Conservation (phyloP, 1,140 invertebrate genomes). For the Gerris buenoi region DNA sequence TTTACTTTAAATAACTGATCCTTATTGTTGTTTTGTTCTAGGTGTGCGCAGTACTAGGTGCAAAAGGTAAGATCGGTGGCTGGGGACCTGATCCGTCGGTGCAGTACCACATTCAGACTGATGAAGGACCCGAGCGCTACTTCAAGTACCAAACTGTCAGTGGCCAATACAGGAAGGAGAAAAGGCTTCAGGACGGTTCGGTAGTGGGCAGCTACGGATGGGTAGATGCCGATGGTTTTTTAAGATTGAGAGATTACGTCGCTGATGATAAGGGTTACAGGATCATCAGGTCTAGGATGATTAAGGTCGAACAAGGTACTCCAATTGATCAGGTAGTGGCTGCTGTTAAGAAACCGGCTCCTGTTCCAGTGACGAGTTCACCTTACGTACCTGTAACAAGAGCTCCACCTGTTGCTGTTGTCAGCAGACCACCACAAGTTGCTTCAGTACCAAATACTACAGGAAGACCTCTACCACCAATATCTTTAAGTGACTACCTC, state of each 20-base stretch:
- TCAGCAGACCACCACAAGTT: background rate
- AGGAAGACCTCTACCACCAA: constrained; percentile 4
- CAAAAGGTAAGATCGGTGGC: constrained; percentile 29
- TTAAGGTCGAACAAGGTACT: constrained; percentile 50
- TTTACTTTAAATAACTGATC: too few species aligned
- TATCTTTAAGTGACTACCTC: constrained; percentile 18
- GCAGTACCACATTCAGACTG: constrained; percentile 82
- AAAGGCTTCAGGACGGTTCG: constrained; percentile 57
- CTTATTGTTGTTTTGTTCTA: constrained; percentile 16
- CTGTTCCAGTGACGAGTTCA: background rate
- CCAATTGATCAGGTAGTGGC: constrained; percentile 50
- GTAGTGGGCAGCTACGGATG: constrained; percentile 53
- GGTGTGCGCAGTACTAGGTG: constrained; percentile 19
- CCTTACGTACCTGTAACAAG: background rate
- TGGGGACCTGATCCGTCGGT: constrained; percentile 41
- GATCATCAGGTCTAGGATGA: constrained; percentile 58
- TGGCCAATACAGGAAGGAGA: constrained; percentile 74
- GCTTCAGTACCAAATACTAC: background rate
- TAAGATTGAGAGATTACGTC: constrained; percentile 71
- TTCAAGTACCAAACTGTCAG: constrained; percentile 74
- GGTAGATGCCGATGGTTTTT: constrained; percentile 65
- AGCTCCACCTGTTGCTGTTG: constrained; percentile 7
- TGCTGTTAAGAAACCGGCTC: constrained; percentile 37
- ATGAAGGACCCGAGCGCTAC: constrained; percentile 69
- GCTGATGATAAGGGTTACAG: constrained; percentile 64